Evolutionary conservation across 2,888 invertebrate species (phyloP).

Genomic region (Dendrolimus pini): DNA sequence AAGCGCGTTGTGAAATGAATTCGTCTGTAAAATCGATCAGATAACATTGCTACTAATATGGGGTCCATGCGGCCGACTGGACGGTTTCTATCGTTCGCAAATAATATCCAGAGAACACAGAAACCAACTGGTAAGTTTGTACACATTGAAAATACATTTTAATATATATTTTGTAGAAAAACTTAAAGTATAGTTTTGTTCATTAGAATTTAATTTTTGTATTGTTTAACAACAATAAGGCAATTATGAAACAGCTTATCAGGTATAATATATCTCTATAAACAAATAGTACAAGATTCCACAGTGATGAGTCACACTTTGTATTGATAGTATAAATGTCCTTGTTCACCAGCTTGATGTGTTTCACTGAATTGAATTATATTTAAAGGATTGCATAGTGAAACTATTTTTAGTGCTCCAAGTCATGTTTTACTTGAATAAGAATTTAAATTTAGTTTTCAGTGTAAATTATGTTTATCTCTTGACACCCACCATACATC

Average conservation of each 20-base stretch:
- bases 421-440: conserved; percentile 1
- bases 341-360: conserved; percentile 21
- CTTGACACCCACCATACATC: neutral
- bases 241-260: neutral
- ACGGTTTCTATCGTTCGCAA: conserved; percentile 77
- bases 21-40: conserved; percentile 29
- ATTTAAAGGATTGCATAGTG: neutral
- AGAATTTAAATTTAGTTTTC: neutral
- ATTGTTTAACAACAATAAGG: neutral
- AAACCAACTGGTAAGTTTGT: conserved; percentile 69
- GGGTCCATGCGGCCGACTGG: conserved; percentile 79
- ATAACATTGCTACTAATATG: conserved; percentile 50
- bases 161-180: neutral
- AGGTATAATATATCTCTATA: conserved; percentile 6
- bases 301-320: conserved; percentile 37
- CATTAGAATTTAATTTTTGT: too few relatives aligned
- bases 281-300: conserved; percentile 27
- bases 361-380: conserved; percentile 1
- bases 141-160: neutral
- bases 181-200: neutral
- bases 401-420: conserved; percentile 1
- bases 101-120: conserved; percentile 75
- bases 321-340: conserved; percentile 25
- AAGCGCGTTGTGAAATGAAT: conserved; percentile 36
- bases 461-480: neutral